Conservation (phyloP, 2,797 vertebrate genomes). For the Prunella strophiata region DNA sequence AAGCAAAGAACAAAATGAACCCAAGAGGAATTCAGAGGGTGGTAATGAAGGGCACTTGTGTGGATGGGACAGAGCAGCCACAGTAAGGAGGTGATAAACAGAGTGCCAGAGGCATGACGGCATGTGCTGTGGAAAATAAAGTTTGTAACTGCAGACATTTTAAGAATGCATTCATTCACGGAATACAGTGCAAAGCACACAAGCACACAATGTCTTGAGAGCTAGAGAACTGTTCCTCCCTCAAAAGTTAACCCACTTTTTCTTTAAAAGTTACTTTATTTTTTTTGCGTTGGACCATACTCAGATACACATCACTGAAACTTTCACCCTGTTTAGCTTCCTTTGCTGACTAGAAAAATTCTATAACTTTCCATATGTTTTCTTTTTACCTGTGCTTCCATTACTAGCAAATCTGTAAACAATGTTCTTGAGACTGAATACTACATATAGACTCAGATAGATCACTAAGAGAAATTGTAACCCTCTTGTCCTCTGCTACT, state of each 20-base stretch:
- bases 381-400: background rate
- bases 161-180: slow-evolving; percentile 21
- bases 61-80: background rate
- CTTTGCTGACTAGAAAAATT: background rate
- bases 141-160: background rate
- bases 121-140: slow-evolving; percentile 7
- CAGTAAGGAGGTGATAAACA: background rate
- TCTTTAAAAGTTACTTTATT: background rate
- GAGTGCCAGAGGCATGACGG: slow-evolving; percentile 2
- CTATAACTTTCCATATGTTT: background rate
- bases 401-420: background rate
- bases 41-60: background rate
- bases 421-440: background rate
- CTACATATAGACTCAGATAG: background rate
- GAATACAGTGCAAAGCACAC: background rate
- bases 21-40: slow-evolving; percentile 2
- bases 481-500: background rate
- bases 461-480: background rate
- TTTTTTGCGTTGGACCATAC: background rate
- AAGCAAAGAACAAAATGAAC: background rate
- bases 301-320: background rate
- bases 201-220: background rate
- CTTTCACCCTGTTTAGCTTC: background rate
- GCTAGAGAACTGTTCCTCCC: background rate
- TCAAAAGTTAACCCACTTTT: background rate